These are phyloP conservation scores for Aegithalos caudatus DNA, from an alignment of 2,113 vertebrate species.

Conservation along the genomic window DNA sequence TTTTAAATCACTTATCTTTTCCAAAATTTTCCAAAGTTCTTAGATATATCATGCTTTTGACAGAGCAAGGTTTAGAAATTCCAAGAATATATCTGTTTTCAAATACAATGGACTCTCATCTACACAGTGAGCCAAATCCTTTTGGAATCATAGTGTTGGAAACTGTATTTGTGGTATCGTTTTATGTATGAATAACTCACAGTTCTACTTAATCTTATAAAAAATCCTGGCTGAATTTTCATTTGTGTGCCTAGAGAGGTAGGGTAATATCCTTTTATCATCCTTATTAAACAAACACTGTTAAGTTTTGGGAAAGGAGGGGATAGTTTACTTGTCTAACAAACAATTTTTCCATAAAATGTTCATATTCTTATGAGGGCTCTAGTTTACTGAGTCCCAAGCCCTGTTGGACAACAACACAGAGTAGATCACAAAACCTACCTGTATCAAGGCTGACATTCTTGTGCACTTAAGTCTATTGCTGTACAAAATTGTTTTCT, in stretches of 20 bases:
- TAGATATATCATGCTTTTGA: not conserved
- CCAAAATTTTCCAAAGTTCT: not conserved
- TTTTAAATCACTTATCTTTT: not conserved
- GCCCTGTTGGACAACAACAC: not conserved
- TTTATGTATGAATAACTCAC: not conserved
- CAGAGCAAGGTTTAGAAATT: not conserved
- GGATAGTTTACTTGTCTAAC: too few relatives aligned
- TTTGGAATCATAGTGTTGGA: not conserved
- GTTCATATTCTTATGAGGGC: not conserved
- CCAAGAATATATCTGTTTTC: not conserved
- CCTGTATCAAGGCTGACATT: not conserved
- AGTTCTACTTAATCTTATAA: not conserved
- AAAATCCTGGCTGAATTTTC: not conserved
- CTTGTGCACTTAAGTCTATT: not conserved
- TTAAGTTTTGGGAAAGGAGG: not conserved
- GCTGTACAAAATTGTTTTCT: not conserved
- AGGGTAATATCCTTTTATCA: not conserved
- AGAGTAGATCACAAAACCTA: not conserved
- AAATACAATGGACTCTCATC: not conserved
- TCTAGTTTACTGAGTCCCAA: not conserved
- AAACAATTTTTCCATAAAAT: not conserved
- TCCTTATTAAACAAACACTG: not conserved
- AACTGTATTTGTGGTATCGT: not conserved
- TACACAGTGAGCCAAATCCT: not conserved
- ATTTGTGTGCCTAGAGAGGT: not conserved